phyloP scores from a whole-genome alignment of 2,888 invertebrate species.

The Pediacus dermestoides region DNA sequence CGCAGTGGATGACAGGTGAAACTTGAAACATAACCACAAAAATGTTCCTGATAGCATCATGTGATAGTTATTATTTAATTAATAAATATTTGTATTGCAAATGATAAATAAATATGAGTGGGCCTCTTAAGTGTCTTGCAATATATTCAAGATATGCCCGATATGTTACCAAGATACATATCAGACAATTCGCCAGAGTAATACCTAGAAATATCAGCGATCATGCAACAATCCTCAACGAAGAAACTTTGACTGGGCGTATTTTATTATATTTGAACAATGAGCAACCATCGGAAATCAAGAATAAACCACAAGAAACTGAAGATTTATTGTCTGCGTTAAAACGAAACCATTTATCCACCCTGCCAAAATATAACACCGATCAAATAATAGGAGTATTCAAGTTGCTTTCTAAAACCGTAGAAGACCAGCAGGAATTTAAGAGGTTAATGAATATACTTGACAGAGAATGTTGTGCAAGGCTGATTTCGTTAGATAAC shows the following conservation, averaged over 20 bases:
- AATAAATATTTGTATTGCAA: too few species aligned
- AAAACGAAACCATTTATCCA: slow-evolving; percentile 11
- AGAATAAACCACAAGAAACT: slow-evolving; percentile 5
- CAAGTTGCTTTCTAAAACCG: slow-evolving; percentile 16
- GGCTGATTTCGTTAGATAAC: slow-evolving; percentile 30
- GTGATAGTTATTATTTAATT: too few species aligned
- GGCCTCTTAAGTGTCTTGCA: too few species aligned
- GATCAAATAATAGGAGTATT: slow-evolving; percentile 21
- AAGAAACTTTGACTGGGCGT: slow-evolving; percentile 33
- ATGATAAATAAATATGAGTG: too few species aligned
- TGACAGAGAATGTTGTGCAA: slow-evolving; percentile 41
- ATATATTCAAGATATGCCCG: background rate
- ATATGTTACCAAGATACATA: background rate
- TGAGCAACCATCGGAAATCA: slow-evolving; percentile 10
- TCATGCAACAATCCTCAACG: background rate
- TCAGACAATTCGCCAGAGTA: background rate
- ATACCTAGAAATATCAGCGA: background rate
- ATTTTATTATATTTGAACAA: slow-evolving; percentile 30
- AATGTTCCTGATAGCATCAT: too few species aligned
- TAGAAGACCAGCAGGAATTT: slow-evolving; percentile 24
- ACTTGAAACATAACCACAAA: too few species aligned
- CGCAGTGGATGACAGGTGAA: too few species aligned
- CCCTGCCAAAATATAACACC: slow-evolving; percentile 18
- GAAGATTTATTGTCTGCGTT: slow-evolving; percentile 8
- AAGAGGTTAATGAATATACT: slow-evolving; percentile 32